Conservation (phyloP, 1,140 invertebrate species). For the Meloidogyne hapla region DNA sequence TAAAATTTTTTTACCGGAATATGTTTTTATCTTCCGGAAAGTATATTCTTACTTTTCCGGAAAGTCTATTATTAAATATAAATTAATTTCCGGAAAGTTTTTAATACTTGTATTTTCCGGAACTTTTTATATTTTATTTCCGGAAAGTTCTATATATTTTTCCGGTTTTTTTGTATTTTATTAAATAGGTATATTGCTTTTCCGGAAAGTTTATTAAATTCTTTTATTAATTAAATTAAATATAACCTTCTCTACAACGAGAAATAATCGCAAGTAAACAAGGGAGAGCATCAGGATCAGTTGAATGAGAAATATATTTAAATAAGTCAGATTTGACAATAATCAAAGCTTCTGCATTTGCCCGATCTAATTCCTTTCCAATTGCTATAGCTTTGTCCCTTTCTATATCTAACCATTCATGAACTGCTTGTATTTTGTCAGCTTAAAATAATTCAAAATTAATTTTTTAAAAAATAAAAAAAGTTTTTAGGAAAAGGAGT, state of each 20-base stretch:
- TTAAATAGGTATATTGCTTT: no score
- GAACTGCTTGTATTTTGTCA: neutral
- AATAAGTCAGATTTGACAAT: neutral
- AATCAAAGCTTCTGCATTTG: neutral
- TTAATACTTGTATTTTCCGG: no score
- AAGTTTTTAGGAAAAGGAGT: neutral
- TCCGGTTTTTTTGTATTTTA: no score
- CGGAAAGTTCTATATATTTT: no score
- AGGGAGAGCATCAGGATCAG: neutral
- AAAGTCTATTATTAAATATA: no score
- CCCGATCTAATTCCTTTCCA: neutral
- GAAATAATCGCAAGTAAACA: neutral
- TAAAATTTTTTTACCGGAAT: no score
- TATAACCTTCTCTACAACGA: conserved; percentile 11
- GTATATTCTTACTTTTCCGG: no score
- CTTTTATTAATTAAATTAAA: no score
- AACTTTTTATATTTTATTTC: no score
- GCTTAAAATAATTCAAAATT: neutral
- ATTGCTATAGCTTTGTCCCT: neutral
- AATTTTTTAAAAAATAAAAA: neutral
- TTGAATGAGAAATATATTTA: neutral
- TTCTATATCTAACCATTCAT: neutral
- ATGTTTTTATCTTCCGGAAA: no score
- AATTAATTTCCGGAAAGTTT: no score
- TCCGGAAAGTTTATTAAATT: no score